Evolutionary conservation across 2,797 vertebrate genomes (phyloP), one percentile per base, ranked within the genome.

Genomic region (Psittacula derbiana): DNA sequence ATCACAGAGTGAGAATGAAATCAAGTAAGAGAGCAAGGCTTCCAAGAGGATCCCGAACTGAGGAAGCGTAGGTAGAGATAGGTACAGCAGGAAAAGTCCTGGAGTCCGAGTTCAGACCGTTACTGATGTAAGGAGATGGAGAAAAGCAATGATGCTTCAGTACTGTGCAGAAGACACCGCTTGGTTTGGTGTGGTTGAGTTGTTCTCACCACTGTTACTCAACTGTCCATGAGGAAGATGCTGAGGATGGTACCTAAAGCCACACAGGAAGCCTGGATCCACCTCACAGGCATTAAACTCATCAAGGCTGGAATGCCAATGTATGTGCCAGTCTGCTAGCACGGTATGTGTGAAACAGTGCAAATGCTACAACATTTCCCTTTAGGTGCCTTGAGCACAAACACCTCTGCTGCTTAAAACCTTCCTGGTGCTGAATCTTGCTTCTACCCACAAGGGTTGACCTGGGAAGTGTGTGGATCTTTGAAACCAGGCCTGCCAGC

Each of bases 251-350:
- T 30, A 44, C 20, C 24, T 31, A 6, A 58, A 46, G 10, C 43
- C 49, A 58, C 10, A 4, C 36, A 46, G 72, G 67, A 82, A 52
- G 31, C 46, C 33, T 65, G 44, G 36, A 12, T 43, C n/a, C 41
- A 10, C 12, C 55, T 41, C 1, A 1, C 28, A 52, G 55, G 31
- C 38, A 41, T 47, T 76, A 46, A 78, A 11, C 18, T 30, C 16
- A 0, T 4, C 24, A 11, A 23, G 38, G 16, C 8, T 1, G 0
- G 15, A n/a, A 41, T 3, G 24, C 28, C 43, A 2, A 0, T 1
- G 1, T 4, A 1, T 4, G 33, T 41, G 33, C 38, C 55, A 33
- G 21, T 16, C n/a, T 57, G 55, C 55, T 23, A 57, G n/a, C 55
- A 24, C n/a, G 6, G n/a, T 57, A 33, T 15, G 53, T 33, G 13